Evolutionary conservation across 2,888 invertebrate genomes (phyloP).

Genomic region (Nesidiocoris tenuis): DNA sequence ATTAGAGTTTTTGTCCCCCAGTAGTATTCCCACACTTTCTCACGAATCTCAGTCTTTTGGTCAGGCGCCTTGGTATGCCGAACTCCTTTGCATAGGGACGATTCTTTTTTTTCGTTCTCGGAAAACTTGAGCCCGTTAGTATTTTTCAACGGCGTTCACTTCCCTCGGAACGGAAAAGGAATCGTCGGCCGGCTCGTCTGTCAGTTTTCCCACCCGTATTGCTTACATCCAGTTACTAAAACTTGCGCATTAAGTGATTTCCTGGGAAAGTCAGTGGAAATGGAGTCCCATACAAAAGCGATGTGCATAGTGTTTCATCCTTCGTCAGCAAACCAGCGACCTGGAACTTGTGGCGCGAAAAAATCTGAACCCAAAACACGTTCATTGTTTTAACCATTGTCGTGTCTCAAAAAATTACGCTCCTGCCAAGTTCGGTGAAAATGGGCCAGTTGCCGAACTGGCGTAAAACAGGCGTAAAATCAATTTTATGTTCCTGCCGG

Average conservation of each 20-base stretch:
- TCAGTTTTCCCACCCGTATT: conserved; percentile 18
- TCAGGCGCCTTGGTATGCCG: no score
- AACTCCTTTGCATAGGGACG: no score
- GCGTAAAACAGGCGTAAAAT: no score
- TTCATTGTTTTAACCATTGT: not conserved
- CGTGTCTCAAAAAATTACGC: not conserved
- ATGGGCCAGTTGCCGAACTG: no score
- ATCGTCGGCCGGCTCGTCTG: not conserved
- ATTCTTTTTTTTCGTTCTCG: not conserved
- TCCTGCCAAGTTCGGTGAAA: no score
- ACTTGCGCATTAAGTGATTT: conserved; percentile 30
- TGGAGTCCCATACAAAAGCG: conserved; percentile 2
- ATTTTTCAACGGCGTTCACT: not conserved
- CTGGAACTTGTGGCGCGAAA: conserved; percentile 16
- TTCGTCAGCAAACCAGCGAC: conserved; percentile 19
- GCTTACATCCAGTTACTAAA: conserved; percentile 22
- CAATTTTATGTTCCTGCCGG: no score
- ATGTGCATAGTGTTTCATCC: conserved; percentile 21
- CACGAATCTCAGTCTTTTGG: no score
- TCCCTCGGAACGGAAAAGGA: conserved; percentile 2
- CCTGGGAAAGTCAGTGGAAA: conserved; percentile 20
- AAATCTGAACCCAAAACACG: not conserved
- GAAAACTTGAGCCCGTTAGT: not conserved
- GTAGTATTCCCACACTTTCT: no score
- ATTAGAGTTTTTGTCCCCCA: no score